These are phyloP conservation scores for Porites cylindrica DNA, from an alignment of 92 coral and sea anemone genomes.

Conservation along the genomic window DNA sequence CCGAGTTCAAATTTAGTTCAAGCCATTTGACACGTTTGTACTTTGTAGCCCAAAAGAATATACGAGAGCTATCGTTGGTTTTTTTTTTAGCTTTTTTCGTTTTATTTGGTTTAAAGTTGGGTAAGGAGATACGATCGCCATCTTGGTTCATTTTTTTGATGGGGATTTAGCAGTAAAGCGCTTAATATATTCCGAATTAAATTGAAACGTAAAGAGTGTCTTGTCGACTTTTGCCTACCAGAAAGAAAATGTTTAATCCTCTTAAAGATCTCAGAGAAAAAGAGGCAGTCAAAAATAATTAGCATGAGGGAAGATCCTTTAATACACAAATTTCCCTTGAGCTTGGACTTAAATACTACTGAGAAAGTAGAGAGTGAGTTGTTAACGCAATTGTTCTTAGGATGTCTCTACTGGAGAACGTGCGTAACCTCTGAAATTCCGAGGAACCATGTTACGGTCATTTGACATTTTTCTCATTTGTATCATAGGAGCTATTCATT, in stretches of 20 bases:
- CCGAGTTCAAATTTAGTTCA: background rate
- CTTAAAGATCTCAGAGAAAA: background rate
- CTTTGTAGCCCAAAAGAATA: background rate
- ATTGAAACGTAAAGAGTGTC: background rate
- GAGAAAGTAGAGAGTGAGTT: no score
- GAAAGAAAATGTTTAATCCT: background rate
- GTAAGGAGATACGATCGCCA: no score
- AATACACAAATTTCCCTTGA: no score
- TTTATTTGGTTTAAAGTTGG: no score
- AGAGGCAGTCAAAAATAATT: constrained; percentile 3
- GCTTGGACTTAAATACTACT: no score
- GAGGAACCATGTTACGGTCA: no score
- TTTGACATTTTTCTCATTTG: no score
- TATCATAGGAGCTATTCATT: background rate
- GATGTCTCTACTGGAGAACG: no score
- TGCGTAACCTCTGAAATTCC: no score
- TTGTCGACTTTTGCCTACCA: background rate
- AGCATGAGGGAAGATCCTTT: background rate
- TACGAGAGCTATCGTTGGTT: background rate
- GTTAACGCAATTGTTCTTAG: no score
- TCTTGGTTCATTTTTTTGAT: no score
- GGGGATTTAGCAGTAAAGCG: background rate
- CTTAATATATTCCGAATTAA: background rate
- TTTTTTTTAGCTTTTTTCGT: no score
- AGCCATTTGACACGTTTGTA: background rate